A percentile compares a stretch with the other conserved stretches of the same genome.
These are phyloP conservation scores for Trachythela sp. DNA, from an alignment of 64 coral and sea anemone genomes.

Conservation along the genomic window DNA sequence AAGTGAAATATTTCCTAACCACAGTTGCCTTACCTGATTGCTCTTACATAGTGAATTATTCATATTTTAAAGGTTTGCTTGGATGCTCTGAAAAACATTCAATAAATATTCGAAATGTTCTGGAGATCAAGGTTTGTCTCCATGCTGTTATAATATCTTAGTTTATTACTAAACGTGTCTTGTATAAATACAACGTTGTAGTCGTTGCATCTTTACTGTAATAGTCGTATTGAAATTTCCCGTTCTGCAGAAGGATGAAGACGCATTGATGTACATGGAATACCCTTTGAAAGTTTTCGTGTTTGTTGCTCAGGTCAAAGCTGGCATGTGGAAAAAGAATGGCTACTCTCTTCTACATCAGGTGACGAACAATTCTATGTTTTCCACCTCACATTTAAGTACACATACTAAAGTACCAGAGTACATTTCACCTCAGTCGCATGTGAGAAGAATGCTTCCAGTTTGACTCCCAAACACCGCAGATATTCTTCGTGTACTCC, in stretches of 20 bases:
- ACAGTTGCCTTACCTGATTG: no score
- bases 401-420: no score
- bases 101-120: background rate
- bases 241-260: background rate
- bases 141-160: no score
- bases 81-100: background rate
- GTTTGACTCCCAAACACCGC: no score
- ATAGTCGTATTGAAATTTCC: background rate
- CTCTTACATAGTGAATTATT: no score
- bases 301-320: background rate
- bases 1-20: no score
- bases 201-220: no score
- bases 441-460: no score
- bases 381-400: no score
- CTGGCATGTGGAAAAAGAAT: constrained; percentile 13
- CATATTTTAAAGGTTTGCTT: background rate
- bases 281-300: constrained; percentile 4
- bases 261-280: background rate
- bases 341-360: background rate
- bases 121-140: constrained; percentile 8
- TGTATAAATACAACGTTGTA: no score
- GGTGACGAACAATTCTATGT: background rate
- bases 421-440: background rate
- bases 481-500: no score
- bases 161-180: no score